A percentile compares a stretch with the other conserved stretches of the same genome.
phyloP scores from a whole-genome alignment of 2,888 invertebrate species.

The Oeneis ivallda region DNA sequence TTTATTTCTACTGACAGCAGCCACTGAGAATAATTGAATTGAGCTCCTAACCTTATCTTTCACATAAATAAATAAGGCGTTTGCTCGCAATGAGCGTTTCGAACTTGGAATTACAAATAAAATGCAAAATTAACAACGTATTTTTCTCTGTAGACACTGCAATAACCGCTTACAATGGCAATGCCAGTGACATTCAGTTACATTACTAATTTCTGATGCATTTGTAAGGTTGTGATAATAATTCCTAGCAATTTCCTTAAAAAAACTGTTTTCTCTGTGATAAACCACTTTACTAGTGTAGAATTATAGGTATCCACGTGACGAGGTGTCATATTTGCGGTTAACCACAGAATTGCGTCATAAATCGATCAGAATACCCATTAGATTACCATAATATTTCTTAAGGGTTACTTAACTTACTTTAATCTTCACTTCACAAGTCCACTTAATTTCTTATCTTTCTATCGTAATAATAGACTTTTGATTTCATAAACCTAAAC shows the following conservation, averaged over 20 bases:
- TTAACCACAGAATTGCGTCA: conserved; percentile 10
- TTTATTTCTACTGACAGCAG: neutral
- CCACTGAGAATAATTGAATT: neutral
- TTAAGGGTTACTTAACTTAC: neutral
- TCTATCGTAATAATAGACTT: no score
- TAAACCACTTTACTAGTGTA: neutral
- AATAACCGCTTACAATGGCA: conserved; percentile 2
- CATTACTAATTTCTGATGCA: neutral
- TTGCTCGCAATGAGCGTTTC: neutral
- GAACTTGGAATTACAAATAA: conserved; percentile 20
- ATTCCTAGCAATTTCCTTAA: neutral
- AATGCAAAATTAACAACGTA: conserved; percentile 8
- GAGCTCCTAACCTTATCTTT: conserved; percentile 10
- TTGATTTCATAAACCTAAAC: no score
- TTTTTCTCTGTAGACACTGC: conserved; percentile 10
- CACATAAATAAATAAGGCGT: neutral
- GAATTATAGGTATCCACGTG: neutral
- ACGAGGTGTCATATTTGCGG: conserved; percentile 8
- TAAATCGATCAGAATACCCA: conserved; percentile 3
- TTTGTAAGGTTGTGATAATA: conserved; percentile 3
- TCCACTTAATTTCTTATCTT: no score
- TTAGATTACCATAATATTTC: neutral
- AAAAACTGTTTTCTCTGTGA: neutral
- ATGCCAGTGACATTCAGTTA: conserved; percentile 8
- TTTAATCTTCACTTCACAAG: no score